Evolutionary conservation across 1,140 invertebrate species (phyloP).

Genomic region (Atta cephalotes): DNA sequence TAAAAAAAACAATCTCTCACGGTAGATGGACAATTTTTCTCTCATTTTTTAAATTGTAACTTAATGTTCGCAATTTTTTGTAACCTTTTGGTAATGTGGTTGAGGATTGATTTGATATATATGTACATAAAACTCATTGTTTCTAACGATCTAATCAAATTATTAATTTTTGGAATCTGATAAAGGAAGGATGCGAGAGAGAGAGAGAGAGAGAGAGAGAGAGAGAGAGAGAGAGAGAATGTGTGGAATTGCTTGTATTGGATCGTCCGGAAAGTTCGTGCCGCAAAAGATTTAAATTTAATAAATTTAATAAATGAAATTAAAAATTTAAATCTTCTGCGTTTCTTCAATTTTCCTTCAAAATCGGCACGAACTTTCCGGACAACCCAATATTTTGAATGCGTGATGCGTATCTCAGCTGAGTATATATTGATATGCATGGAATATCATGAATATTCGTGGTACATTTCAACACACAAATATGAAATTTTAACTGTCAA

Average conservation of each 20-base stretch:
- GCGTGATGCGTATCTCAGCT: conserved; percentile 2
- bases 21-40: conserved; percentile 69
- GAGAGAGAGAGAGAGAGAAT: background rate
- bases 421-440: conserved; percentile 10
- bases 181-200: conserved; percentile 48
- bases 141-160: conserved; percentile 78
- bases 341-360: no score
- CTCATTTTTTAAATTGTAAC: conserved; percentile 61
- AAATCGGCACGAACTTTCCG: no score
- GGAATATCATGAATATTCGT: conserved; percentile 9
- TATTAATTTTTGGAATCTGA: conserved; percentile 70
- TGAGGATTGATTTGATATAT: conserved; percentile 81
- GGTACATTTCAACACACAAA: conserved; percentile 21
- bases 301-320: no score
- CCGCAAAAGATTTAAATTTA: no score
- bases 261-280: no score
- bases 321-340: no score
- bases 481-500: conserved; percentile 17
- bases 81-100: conserved; percentile 79
- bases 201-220: background rate
- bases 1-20: conserved; percentile 51
- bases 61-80: conserved; percentile 76
- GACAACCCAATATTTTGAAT: background rate
- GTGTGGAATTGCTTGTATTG: conserved; percentile 32
- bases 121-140: conserved; percentile 76